phyloP scores from a whole-genome alignment of 2,888 invertebrate genomes.

The Cosmorhoe ocellata region DNA sequence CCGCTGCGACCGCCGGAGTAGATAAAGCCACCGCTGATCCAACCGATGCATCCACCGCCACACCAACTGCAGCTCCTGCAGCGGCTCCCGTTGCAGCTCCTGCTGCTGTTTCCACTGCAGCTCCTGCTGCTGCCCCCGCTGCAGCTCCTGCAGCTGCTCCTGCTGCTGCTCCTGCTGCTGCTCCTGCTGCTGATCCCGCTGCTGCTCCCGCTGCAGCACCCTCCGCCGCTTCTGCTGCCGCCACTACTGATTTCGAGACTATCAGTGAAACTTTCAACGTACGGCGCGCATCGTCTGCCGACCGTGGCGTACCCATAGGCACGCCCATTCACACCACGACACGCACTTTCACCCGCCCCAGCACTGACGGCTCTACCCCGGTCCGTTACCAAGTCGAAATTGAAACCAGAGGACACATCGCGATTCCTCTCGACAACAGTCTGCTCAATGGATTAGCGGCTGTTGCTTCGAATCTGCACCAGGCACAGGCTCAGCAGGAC shows the following conservation, averaged over 20 bases:
- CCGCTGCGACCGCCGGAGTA: background rate
- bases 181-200: background rate
- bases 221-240: background rate
- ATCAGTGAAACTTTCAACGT: background rate
- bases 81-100: slow-evolving; percentile 40
- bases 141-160: no score
- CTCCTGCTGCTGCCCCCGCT: slow-evolving; percentile 41
- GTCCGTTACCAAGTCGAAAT: slow-evolving; percentile 63
- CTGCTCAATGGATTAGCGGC: slow-evolving; percentile 46
- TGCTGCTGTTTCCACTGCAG: slow-evolving; percentile 25
- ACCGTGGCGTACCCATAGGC: background rate
- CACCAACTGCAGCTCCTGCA: background rate
- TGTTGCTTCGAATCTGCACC: slow-evolving; percentile 28
- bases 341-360: slow-evolving; percentile 37
- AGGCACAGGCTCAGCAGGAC: slow-evolving; percentile 7
- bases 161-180: no score
- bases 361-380: slow-evolving; percentile 49
- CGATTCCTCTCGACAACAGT: slow-evolving; percentile 53
- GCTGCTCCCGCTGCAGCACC: background rate
- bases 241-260: background rate
- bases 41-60: background rate
- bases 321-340: slow-evolving; percentile 3
- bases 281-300: background rate
- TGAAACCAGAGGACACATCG: slow-evolving; percentile 59
- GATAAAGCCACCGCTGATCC: background rate